Conservation (phyloP, 2,113 vertebrate genomes). For the Marmota flaviventris region DNA sequence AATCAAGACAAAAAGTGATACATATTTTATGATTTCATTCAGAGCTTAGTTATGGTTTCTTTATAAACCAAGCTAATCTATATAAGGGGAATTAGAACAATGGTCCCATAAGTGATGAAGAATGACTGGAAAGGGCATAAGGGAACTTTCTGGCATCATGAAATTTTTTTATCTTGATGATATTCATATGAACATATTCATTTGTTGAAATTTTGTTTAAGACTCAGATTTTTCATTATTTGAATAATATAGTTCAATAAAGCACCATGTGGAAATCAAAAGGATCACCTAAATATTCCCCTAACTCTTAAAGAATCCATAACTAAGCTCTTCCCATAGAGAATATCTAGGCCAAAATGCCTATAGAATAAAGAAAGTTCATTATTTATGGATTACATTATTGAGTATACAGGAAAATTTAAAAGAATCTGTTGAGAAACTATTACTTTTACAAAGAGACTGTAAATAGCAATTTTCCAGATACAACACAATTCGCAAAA, state of each 20-base stretch:
- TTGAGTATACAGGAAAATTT: background rate
- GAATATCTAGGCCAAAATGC: conserved; percentile 48
- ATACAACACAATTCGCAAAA: conserved; percentile 35
- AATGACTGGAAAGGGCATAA: background rate
- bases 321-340: background rate
- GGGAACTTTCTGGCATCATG: background rate
- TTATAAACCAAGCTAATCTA: background rate
- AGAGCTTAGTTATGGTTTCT: too few relatives aligned
- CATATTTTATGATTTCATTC: background rate
- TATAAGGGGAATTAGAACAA: background rate
- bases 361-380: conserved; percentile 11
- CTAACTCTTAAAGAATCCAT: conserved; percentile 5
- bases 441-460: background rate
- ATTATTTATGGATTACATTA: conserved; percentile 12
- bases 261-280: background rate
- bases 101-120: background rate
- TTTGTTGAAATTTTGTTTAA: conserved; percentile 41
- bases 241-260: background rate
- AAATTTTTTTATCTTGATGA: background rate
- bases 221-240: background rate
- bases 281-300: background rate
- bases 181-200: background rate
- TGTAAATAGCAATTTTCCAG: background rate
- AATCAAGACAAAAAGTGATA: background rate
- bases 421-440: background rate